Percentiles rank a stretch among this genome's conserved stretches.
Conservation (phyloP, 2,113 vertebrate species). For the Urocolius indicus region DNA sequence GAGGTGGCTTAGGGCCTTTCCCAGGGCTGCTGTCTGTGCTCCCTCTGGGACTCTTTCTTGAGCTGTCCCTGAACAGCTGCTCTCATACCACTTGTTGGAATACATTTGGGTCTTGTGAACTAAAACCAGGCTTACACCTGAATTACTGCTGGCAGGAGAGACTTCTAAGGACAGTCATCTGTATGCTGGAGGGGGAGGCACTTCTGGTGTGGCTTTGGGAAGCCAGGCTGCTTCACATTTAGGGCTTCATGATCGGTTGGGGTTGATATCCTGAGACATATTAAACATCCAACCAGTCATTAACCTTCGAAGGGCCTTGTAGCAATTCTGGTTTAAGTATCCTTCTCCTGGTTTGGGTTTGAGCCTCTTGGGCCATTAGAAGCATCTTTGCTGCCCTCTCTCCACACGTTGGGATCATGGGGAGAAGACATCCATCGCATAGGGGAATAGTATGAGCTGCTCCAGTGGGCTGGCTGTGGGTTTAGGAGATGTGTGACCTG, state of each 20-base stretch:
- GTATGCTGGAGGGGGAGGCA: not conserved
- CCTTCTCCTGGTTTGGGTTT: slow-evolving; percentile 32
- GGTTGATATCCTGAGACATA: not conserved
- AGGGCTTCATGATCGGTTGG: not conserved
- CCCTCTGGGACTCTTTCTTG: not conserved
- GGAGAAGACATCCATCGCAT: fast-evolving
- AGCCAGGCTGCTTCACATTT: not conserved
- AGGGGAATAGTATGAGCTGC: fast-evolving
- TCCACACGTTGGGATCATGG: fast-evolving
- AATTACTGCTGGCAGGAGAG: not conserved
- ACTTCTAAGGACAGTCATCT: not conserved
- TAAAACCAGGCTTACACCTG: not conserved
- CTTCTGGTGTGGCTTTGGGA: not conserved
- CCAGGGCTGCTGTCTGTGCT: no score
- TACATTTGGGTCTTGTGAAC: not conserved
- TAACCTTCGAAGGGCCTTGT: slow-evolving; percentile 30
- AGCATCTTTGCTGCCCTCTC: not conserved
- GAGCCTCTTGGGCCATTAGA: not conserved
- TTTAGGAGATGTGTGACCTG: not conserved
- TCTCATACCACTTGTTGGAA: not conserved
- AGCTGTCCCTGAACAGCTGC: not conserved
- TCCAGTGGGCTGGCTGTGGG: fast-evolving
- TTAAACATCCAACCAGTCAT: slow-evolving; percentile 46
- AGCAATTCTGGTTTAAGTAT: slow-evolving; percentile 28
- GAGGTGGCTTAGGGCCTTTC: not conserved